Percentiles rank a stretch among this genome's conserved stretches.
phyloP scores from a whole-genome alignment of 2,888 invertebrate genomes.

The Troilus luridus region DNA sequence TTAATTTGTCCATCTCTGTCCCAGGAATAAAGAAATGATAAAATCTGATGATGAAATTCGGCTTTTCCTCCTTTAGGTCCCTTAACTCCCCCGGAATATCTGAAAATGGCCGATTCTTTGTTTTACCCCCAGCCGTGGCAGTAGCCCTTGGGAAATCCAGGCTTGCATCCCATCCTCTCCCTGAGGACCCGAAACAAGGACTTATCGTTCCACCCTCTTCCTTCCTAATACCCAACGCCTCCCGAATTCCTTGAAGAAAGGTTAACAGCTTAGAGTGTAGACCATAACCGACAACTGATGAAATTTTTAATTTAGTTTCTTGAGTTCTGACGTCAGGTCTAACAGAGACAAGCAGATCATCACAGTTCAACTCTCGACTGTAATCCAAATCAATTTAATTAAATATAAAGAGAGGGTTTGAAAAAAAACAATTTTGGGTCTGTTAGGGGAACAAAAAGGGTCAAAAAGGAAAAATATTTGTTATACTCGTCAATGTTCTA shows the following conservation, averaged over 20 bases:
- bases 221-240: conserved; percentile 24
- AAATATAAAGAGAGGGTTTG: too few species aligned
- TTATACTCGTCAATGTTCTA: too few species aligned
- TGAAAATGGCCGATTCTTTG: conserved; percentile 47
- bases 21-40: neutral
- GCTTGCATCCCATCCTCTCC: conserved; percentile 26
- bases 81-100: conserved; percentile 13
- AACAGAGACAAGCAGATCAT: too few species aligned
- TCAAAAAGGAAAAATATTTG: too few species aligned
- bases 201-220: conserved; percentile 30
- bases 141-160: conserved; percentile 46
- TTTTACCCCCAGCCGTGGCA: conserved; percentile 13
- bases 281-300: neutral
- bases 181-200: conserved; percentile 25
- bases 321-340: neutral
- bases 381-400: too few species aligned
- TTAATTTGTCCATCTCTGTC: too few species aligned
- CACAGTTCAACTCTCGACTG: too few species aligned
- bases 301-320: neutral
- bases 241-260: neutral
- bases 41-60: neutral
- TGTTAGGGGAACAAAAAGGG: too few species aligned
- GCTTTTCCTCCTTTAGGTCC: neutral
- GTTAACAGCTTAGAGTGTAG: neutral
- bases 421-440: too few species aligned